Conservation (phyloP, 2,113 vertebrate genomes). For the Forbesichthys papilliferus region DNA sequence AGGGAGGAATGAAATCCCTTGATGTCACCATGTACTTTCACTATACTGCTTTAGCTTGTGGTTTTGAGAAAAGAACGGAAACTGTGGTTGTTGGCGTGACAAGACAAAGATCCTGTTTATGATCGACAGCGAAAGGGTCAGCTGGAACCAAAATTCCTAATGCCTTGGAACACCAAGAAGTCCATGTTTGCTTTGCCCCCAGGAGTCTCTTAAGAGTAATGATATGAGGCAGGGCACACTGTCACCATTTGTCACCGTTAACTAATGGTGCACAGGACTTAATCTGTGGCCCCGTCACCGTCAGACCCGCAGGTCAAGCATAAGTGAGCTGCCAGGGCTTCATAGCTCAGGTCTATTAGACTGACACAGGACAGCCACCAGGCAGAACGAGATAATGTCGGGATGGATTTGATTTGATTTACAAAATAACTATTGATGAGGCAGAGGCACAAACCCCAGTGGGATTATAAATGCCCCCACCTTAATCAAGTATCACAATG, state of each 20-base stretch:
- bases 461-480: too few species aligned
- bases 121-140: constrained; percentile 12
- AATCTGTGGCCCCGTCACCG: constrained; percentile 15
- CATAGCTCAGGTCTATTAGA: constrained; percentile 7
- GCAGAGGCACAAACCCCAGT: too few species aligned
- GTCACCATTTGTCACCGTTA: constrained; percentile 23
- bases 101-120: constrained; percentile 24
- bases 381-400: constrained; percentile 1
- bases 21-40: neutral
- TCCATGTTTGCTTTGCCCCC: constrained; percentile 33
- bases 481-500: too few species aligned
- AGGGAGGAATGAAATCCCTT: neutral
- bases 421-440: too few species aligned
- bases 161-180: constrained; percentile 1
- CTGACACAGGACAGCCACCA: constrained; percentile 12
- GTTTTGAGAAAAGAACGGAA: neutral
- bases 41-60: neutral
- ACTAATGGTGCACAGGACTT: neutral
- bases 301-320: constrained; percentile 7
- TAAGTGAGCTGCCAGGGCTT: constrained; percentile 27
- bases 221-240: neutral
- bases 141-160: constrained; percentile 36
- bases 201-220: constrained; percentile 8
- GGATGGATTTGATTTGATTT: neutral
- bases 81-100: constrained; percentile 15